These are phyloP conservation scores for Tinamus guttatus DNA, from an alignment of 2,113 vertebrate genomes.

Conservation along the genomic window DNA sequence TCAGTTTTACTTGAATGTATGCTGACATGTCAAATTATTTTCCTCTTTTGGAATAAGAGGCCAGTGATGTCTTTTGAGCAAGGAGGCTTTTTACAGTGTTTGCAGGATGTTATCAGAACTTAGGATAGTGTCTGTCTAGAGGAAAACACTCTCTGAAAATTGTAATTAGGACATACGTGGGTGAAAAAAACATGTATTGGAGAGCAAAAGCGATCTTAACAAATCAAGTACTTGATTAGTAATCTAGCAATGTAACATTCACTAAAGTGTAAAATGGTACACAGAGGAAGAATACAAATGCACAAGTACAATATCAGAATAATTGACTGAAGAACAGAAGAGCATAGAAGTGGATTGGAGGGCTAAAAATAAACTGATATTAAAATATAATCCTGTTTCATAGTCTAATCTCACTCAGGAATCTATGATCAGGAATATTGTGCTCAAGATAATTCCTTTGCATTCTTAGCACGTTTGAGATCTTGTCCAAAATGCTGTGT, in stretches of 20 bases:
- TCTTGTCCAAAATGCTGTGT: rapidly evolving
- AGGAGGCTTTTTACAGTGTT: slow-evolving; percentile 16
- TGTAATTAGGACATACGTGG: neutral
- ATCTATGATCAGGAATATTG: neutral
- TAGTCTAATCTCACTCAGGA: neutral
- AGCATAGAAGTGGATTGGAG: neutral
- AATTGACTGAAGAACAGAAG: neutral
- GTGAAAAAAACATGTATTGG: neutral
- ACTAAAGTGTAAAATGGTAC: neutral
- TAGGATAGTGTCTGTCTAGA: neutral
- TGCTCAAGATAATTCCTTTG: neutral
- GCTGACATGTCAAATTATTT: slow-evolving; percentile 18
- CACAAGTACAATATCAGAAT: neutral
- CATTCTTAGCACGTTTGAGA: neutral
- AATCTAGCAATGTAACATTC: neutral
- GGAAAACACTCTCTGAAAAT: neutral
- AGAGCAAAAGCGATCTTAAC: neutral
- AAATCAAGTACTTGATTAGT: neutral
- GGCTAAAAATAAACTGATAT: neutral
- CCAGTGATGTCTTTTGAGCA: neutral
- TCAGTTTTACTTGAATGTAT: neutral
- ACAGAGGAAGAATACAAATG: neutral
- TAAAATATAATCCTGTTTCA: neutral
- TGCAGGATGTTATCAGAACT: neutral
- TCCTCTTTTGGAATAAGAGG: neutral